Evolutionary conservation across 1,140 invertebrate genomes (phyloP).

Genomic region (Megalonaias nervosa): DNA sequence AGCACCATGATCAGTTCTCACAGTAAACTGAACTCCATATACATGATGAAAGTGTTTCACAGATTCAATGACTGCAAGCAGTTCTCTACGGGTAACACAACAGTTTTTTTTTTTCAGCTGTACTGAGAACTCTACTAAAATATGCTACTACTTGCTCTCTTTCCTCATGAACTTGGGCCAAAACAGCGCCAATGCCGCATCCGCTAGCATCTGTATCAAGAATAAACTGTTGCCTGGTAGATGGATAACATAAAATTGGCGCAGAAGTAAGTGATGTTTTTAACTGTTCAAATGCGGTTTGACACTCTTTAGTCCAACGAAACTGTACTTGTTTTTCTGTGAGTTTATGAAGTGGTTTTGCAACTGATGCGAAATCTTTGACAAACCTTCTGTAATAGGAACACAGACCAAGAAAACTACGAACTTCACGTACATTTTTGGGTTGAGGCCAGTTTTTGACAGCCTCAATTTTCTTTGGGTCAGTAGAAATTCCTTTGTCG

Average conservation of each 20-base stretch:
- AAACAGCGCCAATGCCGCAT: too few species aligned
- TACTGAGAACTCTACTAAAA: slow-evolving; percentile 16
- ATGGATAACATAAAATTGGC: too few species aligned
- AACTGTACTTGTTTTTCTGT: slow-evolving; percentile 24
- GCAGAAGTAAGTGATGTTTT: slow-evolving; percentile 14
- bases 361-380: slow-evolving; percentile 27
- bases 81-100: slow-evolving; percentile 48
- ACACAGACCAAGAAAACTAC: slow-evolving; percentile 33
- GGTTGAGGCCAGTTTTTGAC: slow-evolving; percentile 35
- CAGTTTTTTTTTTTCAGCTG: slow-evolving; percentile 68
- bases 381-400: slow-evolving; percentile 33
- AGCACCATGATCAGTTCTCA: slow-evolving; percentile 30
- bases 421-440: slow-evolving; percentile 26
- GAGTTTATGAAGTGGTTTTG: slow-evolving; percentile 30
- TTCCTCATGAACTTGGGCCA: slow-evolving; percentile 43
- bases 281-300: slow-evolving; percentile 33
- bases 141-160: slow-evolving; percentile 45
- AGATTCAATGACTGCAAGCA: slow-evolving; percentile 33
- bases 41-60: too few species aligned
- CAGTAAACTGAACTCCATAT: too few species aligned
- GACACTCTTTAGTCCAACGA: slow-evolving; percentile 30
- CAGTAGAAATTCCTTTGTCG: too few species aligned
- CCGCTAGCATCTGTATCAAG: too few species aligned
- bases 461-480: too few species aligned
- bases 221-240: too few species aligned